phyloP scores from a whole-genome alignment of 2,113 vertebrate genomes.

The Rhegmatorhina hoffmannsi region DNA sequence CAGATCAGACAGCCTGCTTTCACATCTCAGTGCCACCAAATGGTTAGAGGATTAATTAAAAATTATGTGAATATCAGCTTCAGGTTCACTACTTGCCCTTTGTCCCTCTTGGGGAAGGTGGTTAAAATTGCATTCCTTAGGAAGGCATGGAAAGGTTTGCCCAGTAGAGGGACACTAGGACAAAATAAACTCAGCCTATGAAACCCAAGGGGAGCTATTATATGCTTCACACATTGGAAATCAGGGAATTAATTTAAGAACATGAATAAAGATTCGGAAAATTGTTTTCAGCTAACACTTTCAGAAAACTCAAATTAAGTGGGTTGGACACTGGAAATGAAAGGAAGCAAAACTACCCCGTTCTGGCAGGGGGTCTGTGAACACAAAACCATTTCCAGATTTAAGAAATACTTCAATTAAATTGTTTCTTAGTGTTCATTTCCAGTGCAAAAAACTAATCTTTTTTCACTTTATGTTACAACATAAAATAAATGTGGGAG shows the following conservation, averaged over 20 bases:
- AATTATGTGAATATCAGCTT: neutral
- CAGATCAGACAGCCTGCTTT: neutral
- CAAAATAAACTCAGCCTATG: neutral
- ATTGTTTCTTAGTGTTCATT: constrained; percentile 30
- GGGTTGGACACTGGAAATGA: constrained; percentile 21
- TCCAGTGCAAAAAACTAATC: neutral
- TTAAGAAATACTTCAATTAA: constrained; percentile 37
- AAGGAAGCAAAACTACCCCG: constrained; percentile 6
- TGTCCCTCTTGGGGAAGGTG: neutral
- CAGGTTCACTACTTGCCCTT: neutral
- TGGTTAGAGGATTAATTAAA: constrained; percentile 22
- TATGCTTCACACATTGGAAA: neutral
- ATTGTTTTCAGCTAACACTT: constrained; percentile 25
- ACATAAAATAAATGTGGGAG: neutral
- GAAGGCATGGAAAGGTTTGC: neutral
- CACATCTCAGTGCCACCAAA: neutral
- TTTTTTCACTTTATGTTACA: neutral
- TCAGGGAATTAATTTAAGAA: constrained; percentile 10
- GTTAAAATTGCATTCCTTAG: neutral
- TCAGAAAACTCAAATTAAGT: constrained; percentile 30
- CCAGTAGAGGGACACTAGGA: constrained; percentile 26
- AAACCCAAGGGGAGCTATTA: constrained; percentile 17
- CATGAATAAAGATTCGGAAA: constrained; percentile 33
- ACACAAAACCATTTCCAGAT: constrained; percentile 58
- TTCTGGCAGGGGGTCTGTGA: constrained; percentile 36